Percentiles rank a stretch among this genome's conserved stretches.
Conservation (phyloP, 2,888 invertebrate species). For the Belgica antarctica region DNA sequence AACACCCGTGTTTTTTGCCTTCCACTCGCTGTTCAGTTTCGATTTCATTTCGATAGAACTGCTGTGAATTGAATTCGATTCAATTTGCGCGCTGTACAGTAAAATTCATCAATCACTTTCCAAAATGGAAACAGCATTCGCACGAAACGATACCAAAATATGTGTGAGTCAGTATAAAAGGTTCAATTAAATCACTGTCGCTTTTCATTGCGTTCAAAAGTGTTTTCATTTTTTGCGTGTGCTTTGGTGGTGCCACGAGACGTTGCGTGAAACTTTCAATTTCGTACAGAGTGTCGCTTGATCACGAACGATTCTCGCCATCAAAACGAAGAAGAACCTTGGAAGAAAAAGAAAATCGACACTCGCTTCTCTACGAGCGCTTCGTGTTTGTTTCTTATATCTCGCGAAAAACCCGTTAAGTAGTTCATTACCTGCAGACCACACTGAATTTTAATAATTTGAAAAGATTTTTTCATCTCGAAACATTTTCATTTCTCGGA, state of each 20-base stretch:
- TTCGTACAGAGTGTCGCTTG: not conserved
- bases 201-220: not conserved
- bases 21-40: too few relatives aligned
- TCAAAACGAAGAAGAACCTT: too few relatives aligned
- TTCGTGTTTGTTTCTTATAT: not conserved
- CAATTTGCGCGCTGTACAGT: not conserved
- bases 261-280: constrained; percentile 11
- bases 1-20: too few relatives aligned
- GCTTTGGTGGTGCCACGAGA: too few relatives aligned
- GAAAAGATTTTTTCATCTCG: too few relatives aligned
- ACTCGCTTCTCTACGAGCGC: not conserved
- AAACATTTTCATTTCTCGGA: too few relatives aligned
- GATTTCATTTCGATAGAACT: not conserved
- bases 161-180: not conserved
- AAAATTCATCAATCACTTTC: constrained; percentile 22
- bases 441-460: too few relatives aligned
- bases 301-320: too few relatives aligned
- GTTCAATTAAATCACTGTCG: constrained; percentile 6
- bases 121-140: not conserved
- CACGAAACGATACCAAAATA: too few relatives aligned
- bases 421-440: not conserved
- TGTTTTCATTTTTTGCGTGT: not conserved
- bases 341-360: not conserved
- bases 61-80: too few relatives aligned
- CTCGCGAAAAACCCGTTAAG: too few relatives aligned